Evolutionary conservation across 2,113 vertebrate species (phyloP), one percentile per base, ranked within the genome.

Genomic region (Ochotona curzoniae): DNA sequence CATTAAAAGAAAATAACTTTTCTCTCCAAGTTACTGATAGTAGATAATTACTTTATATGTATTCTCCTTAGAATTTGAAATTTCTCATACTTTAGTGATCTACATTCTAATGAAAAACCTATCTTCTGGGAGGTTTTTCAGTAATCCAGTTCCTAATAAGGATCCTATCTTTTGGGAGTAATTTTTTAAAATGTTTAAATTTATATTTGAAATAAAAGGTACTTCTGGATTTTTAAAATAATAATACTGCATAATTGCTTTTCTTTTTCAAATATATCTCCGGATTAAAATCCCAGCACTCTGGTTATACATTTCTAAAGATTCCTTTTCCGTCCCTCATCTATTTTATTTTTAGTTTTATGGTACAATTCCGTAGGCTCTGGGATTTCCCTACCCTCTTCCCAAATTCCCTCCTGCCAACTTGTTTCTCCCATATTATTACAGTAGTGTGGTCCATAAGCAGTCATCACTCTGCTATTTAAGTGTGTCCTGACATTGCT

Each of bases 51-150:
- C 49, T 82, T 96, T 81, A 83, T 94, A 74, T 57, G 18, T 94
- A 82, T 81, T 96, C 94, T 91, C 89, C 38, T 79, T 95, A 95
- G 95, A 97, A 93, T 94, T 95, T 87, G 13, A 92, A 86, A 81
- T 51, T 97, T 91, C 67, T 87, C 14, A n/a, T 89, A 70, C n/a
- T 64, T 89, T 88, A 96, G 76, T 73, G 67, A 92, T 78, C 47
- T 92, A 67, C 13, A 61, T 93, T 32, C n/a, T 88, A 87, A 82
- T 80, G 64, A 90, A 93, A 91, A 92, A 38, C 14, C 3, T 76
- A 83, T 86, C 78, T 94, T 92, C 35, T 96, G 21, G n/a, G 86
- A 75, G 20, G 89, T 83, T 90, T 93, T 92, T 92, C 51, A 90
- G 3, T 47, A 61, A 92, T 78, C 47, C 90, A 67, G 11, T 67